Base-by-base conservation (phyloP, 2,113 vertebrate species). In the Cisticola juncidis region DNA sequence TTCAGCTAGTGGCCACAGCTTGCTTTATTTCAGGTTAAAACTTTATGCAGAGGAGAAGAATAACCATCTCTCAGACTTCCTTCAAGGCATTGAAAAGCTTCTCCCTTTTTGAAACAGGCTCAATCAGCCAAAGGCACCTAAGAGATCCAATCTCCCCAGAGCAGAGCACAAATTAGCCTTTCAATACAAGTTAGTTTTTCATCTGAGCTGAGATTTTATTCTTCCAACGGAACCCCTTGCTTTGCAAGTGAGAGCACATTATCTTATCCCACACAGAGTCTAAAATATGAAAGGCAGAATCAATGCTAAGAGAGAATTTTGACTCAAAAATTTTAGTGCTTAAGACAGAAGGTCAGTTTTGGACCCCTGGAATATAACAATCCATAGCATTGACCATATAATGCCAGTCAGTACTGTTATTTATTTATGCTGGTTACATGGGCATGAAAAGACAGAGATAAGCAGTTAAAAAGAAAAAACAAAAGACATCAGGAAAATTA, bases 1-100 rank as follows among this genome's bases (percentile, higher is more conserved):
- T 2, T 25, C 25, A 69, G 40, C 20, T 40, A 28, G 14, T 62
- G 44, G 35, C 10, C 45, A 56, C 17, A 38, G 23, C 18, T 65
- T 77, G 72, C 40, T 54, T 12, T 38, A 11, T 84, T 81, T 48
- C 54, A 81, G 31, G 14, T 51, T 40, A 69, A 84, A 86, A 69
- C 19, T 9, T 4, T 4, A 25, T 0, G 12, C 1, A 2, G 3
- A 2, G 1, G 1, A 3, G 5, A 28, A 19, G 10, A 36, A 35
- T 14, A 24, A 51, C 24, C 9, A 44, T 12, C 29, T 58, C 14
- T 71, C 54, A 56, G 28, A 54, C 7, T 51, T 64, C 40, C 33
- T 69, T 70, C 40, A 42, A 29, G 11, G 8, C 28, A 16, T 1
- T 38, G 42, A 29, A 78, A 87, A 87, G 7, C 26, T 80, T n/a